These are phyloP conservation scores for Heteromurus nitidus DNA, from an alignment of 2,888 invertebrate genomes.

Conservation along the genomic window DNA sequence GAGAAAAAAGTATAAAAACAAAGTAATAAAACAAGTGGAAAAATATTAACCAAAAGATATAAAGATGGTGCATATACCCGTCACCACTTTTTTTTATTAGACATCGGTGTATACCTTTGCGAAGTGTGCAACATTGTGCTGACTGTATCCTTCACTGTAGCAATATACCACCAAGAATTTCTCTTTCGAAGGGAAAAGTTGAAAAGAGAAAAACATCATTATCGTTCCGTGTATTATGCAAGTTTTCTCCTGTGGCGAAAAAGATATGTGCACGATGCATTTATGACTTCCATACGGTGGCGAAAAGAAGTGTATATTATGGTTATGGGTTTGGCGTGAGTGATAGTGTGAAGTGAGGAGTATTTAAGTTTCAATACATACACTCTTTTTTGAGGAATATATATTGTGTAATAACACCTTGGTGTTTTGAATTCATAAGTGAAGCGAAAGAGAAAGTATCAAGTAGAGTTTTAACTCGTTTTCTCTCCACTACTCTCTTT, in stretches of 20 bases:
- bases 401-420: neutral
- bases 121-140: no score
- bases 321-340: constrained; percentile 12
- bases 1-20: neutral
- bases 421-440: neutral
- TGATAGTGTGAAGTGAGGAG: constrained; percentile 42
- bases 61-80: constrained; percentile 2
- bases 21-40: constrained; percentile 22
- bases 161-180: constrained; percentile 22
- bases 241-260: constrained; percentile 36
- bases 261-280: no score
- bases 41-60: constrained; percentile 39
- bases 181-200: constrained; percentile 42
- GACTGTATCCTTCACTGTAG: neutral
- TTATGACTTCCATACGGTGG: constrained; percentile 42
- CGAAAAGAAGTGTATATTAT: neutral
- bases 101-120: neutral
- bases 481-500: constrained; percentile 7
- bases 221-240: constrained; percentile 51
- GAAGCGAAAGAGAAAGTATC: neutral
- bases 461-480: constrained; percentile 20
- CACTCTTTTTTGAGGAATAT: neutral
- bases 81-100: neutral
- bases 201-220: constrained; percentile 52
- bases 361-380: constrained; percentile 55